phyloP scores from a whole-genome alignment of 2,113 vertebrate genomes.

The Caretta caretta region DNA sequence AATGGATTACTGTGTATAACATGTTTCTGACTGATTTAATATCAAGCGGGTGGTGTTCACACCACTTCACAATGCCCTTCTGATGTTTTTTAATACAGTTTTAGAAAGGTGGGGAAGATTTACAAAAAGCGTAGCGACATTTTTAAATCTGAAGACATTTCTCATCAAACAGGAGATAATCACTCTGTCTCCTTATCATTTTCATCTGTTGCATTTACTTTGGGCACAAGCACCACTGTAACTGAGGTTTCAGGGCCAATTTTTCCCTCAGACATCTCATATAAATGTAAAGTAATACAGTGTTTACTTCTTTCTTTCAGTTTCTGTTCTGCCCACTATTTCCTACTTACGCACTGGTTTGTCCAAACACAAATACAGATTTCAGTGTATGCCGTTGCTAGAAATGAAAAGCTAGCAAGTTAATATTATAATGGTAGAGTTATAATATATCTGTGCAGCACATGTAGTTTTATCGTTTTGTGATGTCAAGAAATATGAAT shows the following conservation, averaged over 20 bases:
- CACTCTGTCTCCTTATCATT: neutral
- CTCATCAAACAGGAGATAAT: neutral
- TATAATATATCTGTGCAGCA: neutral
- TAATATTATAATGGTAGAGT: neutral
- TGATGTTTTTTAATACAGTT: neutral
- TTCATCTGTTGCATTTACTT: neutral
- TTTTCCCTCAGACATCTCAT: neutral
- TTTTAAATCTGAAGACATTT: neutral
- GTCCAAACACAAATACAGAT: neutral
- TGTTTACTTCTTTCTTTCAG: neutral
- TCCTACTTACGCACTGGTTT: neutral
- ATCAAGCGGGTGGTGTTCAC: neutral
- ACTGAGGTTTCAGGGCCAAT: neutral
- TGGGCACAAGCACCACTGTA: neutral
- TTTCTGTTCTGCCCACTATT: neutral
- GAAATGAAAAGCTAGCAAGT: neutral
- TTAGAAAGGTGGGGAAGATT: neutral
- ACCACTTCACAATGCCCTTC: fast-evolving
- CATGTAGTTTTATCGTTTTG: neutral
- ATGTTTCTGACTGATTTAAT: neutral
- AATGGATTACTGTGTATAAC: fast-evolving
- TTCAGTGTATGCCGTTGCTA: neutral
- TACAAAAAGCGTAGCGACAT: fast-evolving
- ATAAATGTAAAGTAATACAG: neutral
- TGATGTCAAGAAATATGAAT: neutral